Conservation (phyloP, 2,888 invertebrate species). For the Cistogaster globosa region DNA sequence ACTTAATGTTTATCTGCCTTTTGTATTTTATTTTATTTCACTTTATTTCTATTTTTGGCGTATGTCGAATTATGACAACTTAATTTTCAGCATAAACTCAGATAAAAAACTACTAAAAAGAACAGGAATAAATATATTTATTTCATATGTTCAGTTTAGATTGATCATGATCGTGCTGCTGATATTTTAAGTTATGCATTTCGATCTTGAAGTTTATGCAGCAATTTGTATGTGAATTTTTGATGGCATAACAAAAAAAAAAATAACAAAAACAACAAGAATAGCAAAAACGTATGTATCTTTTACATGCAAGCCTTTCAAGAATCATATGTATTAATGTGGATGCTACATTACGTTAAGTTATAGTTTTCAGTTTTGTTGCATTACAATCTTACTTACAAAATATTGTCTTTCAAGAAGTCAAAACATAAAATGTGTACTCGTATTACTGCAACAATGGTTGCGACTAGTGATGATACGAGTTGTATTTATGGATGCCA, state of each 20-base stretch:
- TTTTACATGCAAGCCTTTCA: constrained; percentile 36
- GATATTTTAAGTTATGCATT: constrained; percentile 61
- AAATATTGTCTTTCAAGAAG: constrained; percentile 58
- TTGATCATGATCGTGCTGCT: constrained; percentile 56
- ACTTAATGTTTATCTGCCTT: constrained; percentile 55
- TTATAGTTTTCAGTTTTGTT: constrained; percentile 45
- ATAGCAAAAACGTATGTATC: constrained; percentile 19
- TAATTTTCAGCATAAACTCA: constrained; percentile 57
- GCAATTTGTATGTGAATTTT: constrained; percentile 68
- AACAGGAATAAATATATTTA: constrained; percentile 51
- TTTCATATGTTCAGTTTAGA: constrained; percentile 63
- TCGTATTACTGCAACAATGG: constrained; percentile 31
- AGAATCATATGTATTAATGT: not conserved
- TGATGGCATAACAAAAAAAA: constrained; percentile 54
- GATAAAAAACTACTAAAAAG: not conserved
- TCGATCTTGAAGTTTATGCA: constrained; percentile 49
- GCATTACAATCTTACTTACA: constrained; percentile 40
- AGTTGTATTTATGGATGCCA: not conserved
- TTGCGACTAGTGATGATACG: constrained; percentile 44
- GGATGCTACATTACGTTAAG: constrained; percentile 36
- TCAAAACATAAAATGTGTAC: constrained; percentile 1
- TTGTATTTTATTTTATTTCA: not conserved
- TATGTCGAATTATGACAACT: constrained; percentile 69
- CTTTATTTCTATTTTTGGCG: constrained; percentile 26
- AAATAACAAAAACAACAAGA: constrained; percentile 23